Evolutionary conservation across 2,113 vertebrate genomes (phyloP).

Genomic region (Pseudorectes ferrugineus): DNA sequence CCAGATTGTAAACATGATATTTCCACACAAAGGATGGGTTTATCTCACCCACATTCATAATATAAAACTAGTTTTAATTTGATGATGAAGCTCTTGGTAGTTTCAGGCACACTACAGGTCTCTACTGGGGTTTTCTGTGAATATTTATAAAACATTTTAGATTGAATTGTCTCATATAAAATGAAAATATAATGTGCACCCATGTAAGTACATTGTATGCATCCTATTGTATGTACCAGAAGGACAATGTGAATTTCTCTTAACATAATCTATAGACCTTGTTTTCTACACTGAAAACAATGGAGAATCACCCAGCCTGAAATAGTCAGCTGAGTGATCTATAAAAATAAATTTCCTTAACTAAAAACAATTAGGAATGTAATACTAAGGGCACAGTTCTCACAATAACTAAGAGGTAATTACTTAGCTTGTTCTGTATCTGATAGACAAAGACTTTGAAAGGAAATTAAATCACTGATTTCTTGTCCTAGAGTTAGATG

Average conservation of each 20-base stretch:
- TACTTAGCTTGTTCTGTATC: slow-evolving; percentile 48
- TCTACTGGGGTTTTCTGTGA: not conserved
- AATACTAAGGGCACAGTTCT: slow-evolving; percentile 39
- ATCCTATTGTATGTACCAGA: not conserved
- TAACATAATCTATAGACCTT: not conserved
- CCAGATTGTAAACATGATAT: not conserved
- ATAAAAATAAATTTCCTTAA: slow-evolving; percentile 42
- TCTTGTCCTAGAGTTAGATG: slow-evolving; percentile 49
- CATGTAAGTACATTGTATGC: not conserved
- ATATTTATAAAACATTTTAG: not conserved
- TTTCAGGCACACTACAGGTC: not conserved
- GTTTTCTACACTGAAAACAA: slow-evolving; percentile 11
- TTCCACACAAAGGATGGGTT: not conserved
- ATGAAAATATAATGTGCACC: not conserved
- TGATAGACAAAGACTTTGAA: slow-evolving; percentile 61
- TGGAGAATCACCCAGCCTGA: not conserved
- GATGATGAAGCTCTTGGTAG: not conserved
- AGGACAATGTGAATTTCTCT: not conserved
- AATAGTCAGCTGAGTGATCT: not conserved
- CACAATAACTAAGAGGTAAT: slow-evolving; percentile 57
- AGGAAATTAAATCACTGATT: slow-evolving; percentile 69
- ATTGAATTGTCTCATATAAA: not conserved
- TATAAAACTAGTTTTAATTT: not conserved
- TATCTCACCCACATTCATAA: not conserved
- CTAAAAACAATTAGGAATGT: slow-evolving; percentile 37